A percentile compares a stretch with the other conserved stretches of the same genome.
Evolutionary conservation across 2,888 invertebrate genomes (phyloP).

Genomic region (Smittia aterrima): DNA sequence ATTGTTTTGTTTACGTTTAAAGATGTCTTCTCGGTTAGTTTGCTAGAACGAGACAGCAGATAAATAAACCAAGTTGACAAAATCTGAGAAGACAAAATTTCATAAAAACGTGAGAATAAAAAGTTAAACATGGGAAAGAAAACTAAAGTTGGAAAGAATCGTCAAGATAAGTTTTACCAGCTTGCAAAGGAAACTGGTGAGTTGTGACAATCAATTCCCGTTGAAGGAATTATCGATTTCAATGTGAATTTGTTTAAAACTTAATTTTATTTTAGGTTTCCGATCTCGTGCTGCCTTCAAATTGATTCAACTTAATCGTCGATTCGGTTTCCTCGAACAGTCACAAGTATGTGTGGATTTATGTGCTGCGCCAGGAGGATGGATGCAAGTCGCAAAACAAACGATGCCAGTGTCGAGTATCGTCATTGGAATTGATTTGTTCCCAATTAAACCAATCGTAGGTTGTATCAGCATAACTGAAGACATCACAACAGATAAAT

Average conservation of each 20-base stretch:
- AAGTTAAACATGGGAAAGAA: conserved; percentile 84
- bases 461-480: conserved; percentile 87
- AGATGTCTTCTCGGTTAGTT: background rate
- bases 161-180: conserved; percentile 97
- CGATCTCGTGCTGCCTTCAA: conserved; percentile 99
- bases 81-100: background rate
- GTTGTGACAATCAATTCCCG: conserved; percentile 43
- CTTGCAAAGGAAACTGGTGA: conserved; percentile 97
- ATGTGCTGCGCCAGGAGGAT: conserved; percentile 98
- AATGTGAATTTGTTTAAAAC: background rate
- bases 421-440: conserved; percentile 94
- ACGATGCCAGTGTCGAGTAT: conserved; percentile 96
- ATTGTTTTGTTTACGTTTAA: background rate
- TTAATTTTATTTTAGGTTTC: conserved; percentile 64
- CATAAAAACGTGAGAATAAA: background rate
- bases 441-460: conserved; percentile 85
- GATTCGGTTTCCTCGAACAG: conserved; percentile 94
- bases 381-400: conserved; percentile 98
- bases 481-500: conserved; percentile 97
- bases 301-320: conserved; percentile 94
- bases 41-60: background rate
- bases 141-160: conserved; percentile 93
- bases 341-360: conserved; percentile 96
- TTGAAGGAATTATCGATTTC: background rate
- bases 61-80: background rate